Conservation (phyloP, 1,140 invertebrate species). For the Ostrea edulis region DNA sequence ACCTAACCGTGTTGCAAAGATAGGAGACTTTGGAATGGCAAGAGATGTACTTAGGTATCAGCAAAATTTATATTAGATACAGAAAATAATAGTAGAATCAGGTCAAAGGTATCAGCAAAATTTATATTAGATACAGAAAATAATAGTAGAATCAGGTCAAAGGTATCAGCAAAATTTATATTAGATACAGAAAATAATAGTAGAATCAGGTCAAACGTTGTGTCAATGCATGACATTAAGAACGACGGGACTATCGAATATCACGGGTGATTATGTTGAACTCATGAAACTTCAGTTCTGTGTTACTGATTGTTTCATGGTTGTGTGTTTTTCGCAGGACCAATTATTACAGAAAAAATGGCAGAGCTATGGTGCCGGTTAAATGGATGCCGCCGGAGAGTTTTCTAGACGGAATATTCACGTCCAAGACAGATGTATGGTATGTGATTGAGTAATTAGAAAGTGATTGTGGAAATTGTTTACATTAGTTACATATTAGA, state of each 20-base stretch:
- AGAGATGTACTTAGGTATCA: conserved; percentile 76
- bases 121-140: not conserved
- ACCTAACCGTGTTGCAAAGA: conserved; percentile 85
- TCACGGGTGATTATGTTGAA: too few species aligned
- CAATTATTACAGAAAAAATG: conserved; percentile 78
- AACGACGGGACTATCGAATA: too few species aligned
- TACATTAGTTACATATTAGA: not conserved
- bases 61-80: not conserved
- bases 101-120: conserved; percentile 59
- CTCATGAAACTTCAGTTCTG: too few species aligned
- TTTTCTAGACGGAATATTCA: conserved; percentile 74
- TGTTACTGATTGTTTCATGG: too few species aligned
- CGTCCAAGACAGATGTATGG: conserved; percentile 83
- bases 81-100: not conserved
- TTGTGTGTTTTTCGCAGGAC: conserved; percentile 60
- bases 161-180: conserved; percentile 52
- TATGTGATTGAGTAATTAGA: conserved; percentile 77
- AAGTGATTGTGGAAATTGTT: not conserved
- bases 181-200: not conserved
- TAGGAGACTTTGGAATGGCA: conserved; percentile 81
- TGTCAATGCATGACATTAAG: too few species aligned
- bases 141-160: not conserved
- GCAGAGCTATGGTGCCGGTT: conserved; percentile 75
- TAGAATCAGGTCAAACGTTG: too few species aligned
- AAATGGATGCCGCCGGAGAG: conserved; percentile 78